Evolutionary conservation across 2,888 invertebrate genomes (phyloP).

Genomic region (Taphrorychus bicolor): DNA sequence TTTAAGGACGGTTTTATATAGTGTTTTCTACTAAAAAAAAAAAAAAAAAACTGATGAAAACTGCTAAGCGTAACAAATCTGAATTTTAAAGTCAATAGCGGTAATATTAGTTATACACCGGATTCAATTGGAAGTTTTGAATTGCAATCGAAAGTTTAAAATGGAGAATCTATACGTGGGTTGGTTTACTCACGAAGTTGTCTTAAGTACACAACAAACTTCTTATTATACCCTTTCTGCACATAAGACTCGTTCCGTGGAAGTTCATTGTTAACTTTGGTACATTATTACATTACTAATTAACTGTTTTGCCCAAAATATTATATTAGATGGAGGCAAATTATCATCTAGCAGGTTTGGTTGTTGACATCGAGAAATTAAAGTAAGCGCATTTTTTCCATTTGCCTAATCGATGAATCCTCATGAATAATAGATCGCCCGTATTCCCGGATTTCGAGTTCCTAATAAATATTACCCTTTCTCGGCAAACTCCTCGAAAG

Average conservation of each 20-base stretch:
- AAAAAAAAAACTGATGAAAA: too few species aligned
- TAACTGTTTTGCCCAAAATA: neutral
- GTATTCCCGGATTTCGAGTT: slow-evolving; percentile 17
- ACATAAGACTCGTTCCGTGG: neutral
- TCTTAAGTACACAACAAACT: slow-evolving; percentile 25
- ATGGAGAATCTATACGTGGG: slow-evolving; percentile 23
- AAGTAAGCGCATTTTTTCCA: neutral
- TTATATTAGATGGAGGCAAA: neutral
- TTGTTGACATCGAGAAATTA: too few species aligned
- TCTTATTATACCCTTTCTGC: slow-evolving; percentile 21
- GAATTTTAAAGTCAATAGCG: slow-evolving; percentile 27
- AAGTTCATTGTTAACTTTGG: neutral
- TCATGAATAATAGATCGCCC: slow-evolving; percentile 31
- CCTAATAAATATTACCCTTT: slow-evolving; percentile 34
- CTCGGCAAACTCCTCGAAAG: slow-evolving; percentile 13
- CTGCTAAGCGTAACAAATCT: too few species aligned
- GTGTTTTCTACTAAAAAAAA: too few species aligned
- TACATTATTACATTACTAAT: neutral
- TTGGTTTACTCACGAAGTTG: slow-evolving; percentile 28
- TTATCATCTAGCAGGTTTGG: too few species aligned
- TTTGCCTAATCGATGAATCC: slow-evolving; percentile 22
- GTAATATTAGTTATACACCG: slow-evolving; percentile 29
- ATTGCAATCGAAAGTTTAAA: slow-evolving; percentile 32
- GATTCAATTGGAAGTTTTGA: slow-evolving; percentile 28
- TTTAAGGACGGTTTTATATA: neutral